Evolutionary conservation across 2,888 invertebrate species (phyloP).

Genomic region (Achlya flavicornis): DNA sequence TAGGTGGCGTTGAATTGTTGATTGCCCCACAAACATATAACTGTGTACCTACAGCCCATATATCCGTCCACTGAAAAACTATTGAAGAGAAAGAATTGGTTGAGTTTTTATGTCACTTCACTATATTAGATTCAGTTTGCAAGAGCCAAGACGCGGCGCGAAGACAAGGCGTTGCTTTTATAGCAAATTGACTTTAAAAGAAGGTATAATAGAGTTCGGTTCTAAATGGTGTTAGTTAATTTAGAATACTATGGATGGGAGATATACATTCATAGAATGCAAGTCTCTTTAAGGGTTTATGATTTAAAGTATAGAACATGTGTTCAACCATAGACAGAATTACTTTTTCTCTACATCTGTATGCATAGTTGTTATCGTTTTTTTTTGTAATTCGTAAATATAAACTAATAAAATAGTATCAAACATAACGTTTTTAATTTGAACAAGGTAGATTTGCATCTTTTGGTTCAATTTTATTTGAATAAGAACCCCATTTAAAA

Average conservation of each 20-base stretch:
- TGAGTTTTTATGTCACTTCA: too few relatives aligned
- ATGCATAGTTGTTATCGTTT: slow-evolving; percentile 52
- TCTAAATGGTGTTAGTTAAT: background rate
- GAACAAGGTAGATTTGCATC: background rate
- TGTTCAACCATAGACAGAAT: background rate
- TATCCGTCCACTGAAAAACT: background rate
- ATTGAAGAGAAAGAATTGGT: background rate
- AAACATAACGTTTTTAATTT: slow-evolving; percentile 23
- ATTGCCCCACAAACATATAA: too few relatives aligned
- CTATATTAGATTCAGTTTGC: too few relatives aligned
- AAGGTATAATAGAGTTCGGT: background rate
- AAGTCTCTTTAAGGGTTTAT: background rate
- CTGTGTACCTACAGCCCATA: background rate
- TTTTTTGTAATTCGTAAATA: slow-evolving; percentile 63
- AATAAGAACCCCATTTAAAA: background rate
- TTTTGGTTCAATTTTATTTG: background rate
- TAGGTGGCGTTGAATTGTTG: background rate
- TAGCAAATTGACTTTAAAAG: background rate
- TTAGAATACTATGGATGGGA: too few relatives aligned
- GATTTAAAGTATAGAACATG: slow-evolving; percentile 39
- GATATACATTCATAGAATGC: too few relatives aligned
- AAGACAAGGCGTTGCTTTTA: too few relatives aligned
- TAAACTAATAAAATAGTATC: slow-evolving; percentile 53
- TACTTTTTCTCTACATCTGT: slow-evolving; percentile 10
- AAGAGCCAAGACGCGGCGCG: too few relatives aligned